Percentiles rank a stretch among this genome's conserved stretches.
These are phyloP conservation scores for Tachysurus fulvidraco DNA, from an alignment of 2,113 vertebrate species.

Conservation along the genomic window DNA sequence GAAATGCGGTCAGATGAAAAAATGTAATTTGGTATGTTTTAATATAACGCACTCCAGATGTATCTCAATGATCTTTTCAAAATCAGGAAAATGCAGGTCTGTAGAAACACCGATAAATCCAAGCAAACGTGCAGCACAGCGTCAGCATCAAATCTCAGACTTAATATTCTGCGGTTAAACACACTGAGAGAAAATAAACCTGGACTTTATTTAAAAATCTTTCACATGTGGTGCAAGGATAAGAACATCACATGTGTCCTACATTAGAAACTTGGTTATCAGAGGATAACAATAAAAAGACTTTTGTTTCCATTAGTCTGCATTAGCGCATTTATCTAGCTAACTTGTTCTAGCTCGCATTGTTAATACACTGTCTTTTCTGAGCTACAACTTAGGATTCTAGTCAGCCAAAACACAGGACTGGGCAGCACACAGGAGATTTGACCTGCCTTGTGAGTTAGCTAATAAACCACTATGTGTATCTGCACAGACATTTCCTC, in stretches of 20 bases:
- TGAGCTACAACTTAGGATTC: neutral
- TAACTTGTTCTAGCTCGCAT: neutral
- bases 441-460: neutral
- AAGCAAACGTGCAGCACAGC: neutral
- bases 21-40: neutral
- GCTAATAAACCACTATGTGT: neutral
- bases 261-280: neutral
- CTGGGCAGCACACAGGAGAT: neutral
- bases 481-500: neutral
- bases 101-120: neutral
- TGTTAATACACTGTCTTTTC: neutral
- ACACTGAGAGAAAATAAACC: neutral
- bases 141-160: neutral
- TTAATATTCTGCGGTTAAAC: neutral
- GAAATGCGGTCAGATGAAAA: neutral
- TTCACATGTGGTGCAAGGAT: neutral
- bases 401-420: neutral
- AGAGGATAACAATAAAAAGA: neutral
- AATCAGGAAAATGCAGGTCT: neutral
- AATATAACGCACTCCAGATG: neutral
- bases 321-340: neutral
- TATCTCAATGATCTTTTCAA: neutral
- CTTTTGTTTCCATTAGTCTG: neutral
- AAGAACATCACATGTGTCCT: neutral
- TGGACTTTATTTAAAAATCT: neutral